Evolutionary conservation across 2,888 invertebrate genomes (phyloP), one percentile per base, ranked within the genome.

Genomic region (Margaritifera margaritifera): DNA sequence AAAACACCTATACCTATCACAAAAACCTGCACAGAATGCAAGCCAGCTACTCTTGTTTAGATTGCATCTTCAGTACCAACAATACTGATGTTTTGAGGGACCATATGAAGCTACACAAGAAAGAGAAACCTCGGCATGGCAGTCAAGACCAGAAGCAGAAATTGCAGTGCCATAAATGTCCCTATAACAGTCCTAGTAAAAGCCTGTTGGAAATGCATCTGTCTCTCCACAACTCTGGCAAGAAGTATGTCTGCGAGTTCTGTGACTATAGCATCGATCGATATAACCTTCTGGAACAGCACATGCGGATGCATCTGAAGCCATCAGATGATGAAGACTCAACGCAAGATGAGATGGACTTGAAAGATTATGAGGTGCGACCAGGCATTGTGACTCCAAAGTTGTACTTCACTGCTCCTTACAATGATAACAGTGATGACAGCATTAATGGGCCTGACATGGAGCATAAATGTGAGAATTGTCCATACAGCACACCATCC

Each of bases 391-490:
- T 78, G 54, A 75, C 74, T 52, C 77, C 82, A 24, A 77, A 78
- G 62, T 60, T 81, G 25, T 80, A 79, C 68, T 75, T 79, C 62
- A 79, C 67, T 51, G 74, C 72, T 2, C 64, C 73, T 57, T 18
- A 59, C 4, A 66, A 65, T 31, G 79, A 79, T 18, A 64, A 68
- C n/a, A 80, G 80, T 27, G 71, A 71, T 59, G 78, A 74, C 24
- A 72, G 66, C 31, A 75, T 70, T 27, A 74, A 75, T 19, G 71
- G 68, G 6, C 69, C 64, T 51, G 68, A 74, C 53, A 64, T 69
- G 56, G 80, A 84, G 51, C 74, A 79, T 52, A 85, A 81, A 54
- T 87, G 86, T 73, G 82, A 84, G n/a, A 75, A 84, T 24, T 86
- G 86, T 74, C 86, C 86, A 20, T 87, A 78, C 71, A 81, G 80